These are phyloP conservation scores for Himalopsyche kuldschensis DNA, from an alignment of 2,888 invertebrate genomes.

Conservation along the genomic window DNA sequence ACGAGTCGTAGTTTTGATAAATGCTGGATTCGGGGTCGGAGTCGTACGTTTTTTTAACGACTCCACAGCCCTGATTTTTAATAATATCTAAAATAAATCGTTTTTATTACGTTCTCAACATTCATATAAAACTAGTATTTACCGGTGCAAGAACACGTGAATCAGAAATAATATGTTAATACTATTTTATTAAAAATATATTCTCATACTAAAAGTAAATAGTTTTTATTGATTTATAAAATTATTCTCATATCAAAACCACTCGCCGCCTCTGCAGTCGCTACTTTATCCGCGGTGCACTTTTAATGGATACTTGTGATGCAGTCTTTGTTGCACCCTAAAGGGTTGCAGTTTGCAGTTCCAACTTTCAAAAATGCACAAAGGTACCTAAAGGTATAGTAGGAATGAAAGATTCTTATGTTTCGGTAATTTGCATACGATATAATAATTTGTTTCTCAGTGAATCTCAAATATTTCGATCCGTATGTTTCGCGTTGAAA, in stretches of 20 bases:
- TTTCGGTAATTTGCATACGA: conserved; percentile 20
- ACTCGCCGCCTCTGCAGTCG: neutral
- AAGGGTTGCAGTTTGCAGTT: neutral
- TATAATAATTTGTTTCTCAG: neutral
- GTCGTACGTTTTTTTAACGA: no score
- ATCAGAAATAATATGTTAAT: no score
- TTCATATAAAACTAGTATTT: no score
- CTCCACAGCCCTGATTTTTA: no score
- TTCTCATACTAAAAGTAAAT: no score
- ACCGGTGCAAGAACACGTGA: no score
- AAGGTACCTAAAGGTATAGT: neutral
- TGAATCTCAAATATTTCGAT: conserved; percentile 1
- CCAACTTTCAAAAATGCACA: neutral
- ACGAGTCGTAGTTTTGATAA: no score
- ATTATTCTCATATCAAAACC: neutral
- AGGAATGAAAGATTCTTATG: neutral
- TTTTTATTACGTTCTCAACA: no score
- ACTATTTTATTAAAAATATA: no score
- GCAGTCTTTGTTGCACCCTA: conserved; percentile 1
- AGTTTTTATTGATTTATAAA: no score
- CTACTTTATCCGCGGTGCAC: neutral
- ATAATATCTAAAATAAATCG: no score
- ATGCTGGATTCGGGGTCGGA: no score
- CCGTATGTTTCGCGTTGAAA: neutral
- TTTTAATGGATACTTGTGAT: conserved; percentile 15